Evolutionary conservation across 2,888 invertebrate species (phyloP), one percentile per base, ranked within the genome.

Genomic region (Thymelicus sylvestris): DNA sequence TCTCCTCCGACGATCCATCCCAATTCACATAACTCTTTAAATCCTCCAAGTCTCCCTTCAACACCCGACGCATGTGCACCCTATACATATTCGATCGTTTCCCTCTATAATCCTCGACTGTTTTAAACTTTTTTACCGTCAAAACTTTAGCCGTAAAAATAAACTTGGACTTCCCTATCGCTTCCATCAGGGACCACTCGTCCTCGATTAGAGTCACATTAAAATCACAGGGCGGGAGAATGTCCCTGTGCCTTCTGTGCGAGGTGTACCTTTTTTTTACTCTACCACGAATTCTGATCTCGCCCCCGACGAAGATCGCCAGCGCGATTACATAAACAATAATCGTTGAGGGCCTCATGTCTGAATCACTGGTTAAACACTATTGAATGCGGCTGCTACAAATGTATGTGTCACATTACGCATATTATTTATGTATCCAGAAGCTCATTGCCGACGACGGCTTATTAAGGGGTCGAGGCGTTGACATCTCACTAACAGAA

Each of bases 91-190:
- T 92, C 47, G 91, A 91, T 75, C 88, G 86, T 76, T 86, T 90
- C 57, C 81, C 83, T 48, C 79, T 79, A 52, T 76, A 74, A 64
- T 81, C 85, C 65, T 86, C 86, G 8, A 83, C 81, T 41, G 88
- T 83, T 75, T 86, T 88, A 76, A 88, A 86, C 78, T 91, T 92
- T 76, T 87, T 92, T 74, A 93, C 89, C 77, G 84, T 91, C 78
- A 94, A 80, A 79, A 94, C 94, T 89, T 94, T 94, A 48, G 88
- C 94, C 38, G 94, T 94, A 85, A 94, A 94, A 82, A 94, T 94
- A 80, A 88, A 94, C 82, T 92, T 91, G 6, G 94, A 93, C 78
- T 89, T 89, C 71, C 88, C 87, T 87, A 94, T 94, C 83, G 93
- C 92, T 73, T 90, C 91, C 89, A 93, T 90, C 86, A 94, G 80